phyloP scores from a whole-genome alignment of 2,888 invertebrate species.

The Conchocele bisecta region DNA sequence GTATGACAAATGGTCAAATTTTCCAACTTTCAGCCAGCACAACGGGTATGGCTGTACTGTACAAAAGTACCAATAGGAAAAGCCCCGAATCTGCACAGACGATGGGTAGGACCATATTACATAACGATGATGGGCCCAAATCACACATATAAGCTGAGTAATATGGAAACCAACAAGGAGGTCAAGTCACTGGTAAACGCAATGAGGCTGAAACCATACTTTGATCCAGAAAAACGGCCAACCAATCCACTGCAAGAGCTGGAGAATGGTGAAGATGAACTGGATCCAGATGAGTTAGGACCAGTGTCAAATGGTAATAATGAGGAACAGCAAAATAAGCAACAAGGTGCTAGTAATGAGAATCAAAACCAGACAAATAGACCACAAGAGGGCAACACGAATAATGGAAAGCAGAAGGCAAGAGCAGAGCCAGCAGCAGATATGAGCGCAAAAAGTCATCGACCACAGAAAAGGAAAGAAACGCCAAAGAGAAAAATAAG shows the following conservation, averaged over 20 bases:
- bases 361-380: too few relatives aligned
- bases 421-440: too few relatives aligned
- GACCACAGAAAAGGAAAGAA: too few relatives aligned
- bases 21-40: conserved; percentile 25
- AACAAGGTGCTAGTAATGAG: too few relatives aligned
- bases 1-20: conserved; percentile 34
- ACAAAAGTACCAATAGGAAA: conserved; percentile 30
- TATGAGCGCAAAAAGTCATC: too few relatives aligned
- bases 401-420: too few relatives aligned
- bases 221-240: conserved; percentile 30
- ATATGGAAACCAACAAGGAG: conserved; percentile 8
- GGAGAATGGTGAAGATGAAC: conserved; percentile 2
- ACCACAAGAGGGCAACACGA: too few relatives aligned
- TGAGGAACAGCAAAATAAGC: too few relatives aligned
- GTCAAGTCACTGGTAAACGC: conserved; percentile 26
- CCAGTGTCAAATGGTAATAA: too few relatives aligned
- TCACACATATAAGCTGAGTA: conserved; percentile 30
- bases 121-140: conserved; percentile 16
- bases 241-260: conserved; percentile 29
- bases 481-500: too few relatives aligned
- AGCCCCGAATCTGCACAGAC: conserved; percentile 28
- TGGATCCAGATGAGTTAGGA: too few relatives aligned
- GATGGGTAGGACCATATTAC: conserved; percentile 34
- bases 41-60: conserved; percentile 42
- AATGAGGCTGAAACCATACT: conserved; percentile 32